Evolutionary conservation across 2,888 invertebrate species (phyloP).

Genomic region (Epinotia brunnichana): DNA sequence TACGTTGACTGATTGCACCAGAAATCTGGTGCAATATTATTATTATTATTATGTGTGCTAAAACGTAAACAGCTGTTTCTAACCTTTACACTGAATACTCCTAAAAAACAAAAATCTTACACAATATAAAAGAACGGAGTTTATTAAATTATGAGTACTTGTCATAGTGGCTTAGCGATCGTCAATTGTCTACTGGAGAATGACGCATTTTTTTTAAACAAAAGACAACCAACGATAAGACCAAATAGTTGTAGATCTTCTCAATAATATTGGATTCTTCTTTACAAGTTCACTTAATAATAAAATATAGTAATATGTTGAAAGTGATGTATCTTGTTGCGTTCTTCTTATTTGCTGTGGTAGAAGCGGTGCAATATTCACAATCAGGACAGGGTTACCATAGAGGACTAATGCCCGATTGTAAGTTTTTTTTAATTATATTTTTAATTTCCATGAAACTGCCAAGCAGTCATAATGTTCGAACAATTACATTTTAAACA

Average conservation of each 20-base stretch:
- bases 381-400: conserved; percentile 4
- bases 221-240: neutral
- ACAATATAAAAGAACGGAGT: too few relatives aligned
- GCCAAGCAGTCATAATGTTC: neutral
- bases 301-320: neutral
- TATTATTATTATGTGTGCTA: too few relatives aligned
- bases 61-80: too few relatives aligned
- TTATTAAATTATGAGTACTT: too few relatives aligned
- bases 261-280: neutral
- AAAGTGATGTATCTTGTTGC: neutral
- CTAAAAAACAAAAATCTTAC: too few relatives aligned
- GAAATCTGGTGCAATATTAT: too few relatives aligned
- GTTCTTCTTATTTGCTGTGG: neutral
- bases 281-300: neutral
- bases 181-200: too few relatives aligned
- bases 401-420: conserved; percentile 6
- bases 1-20: too few relatives aligned
- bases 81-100: too few relatives aligned
- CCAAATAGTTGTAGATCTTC: neutral
- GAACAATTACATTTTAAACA: neutral
- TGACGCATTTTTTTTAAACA: too few relatives aligned
- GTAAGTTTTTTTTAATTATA: neutral
- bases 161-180: too few relatives aligned
- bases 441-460: neutral
- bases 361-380: neutral